These are phyloP conservation scores for Blastobasis lacticolella DNA, from an alignment of 2,888 invertebrate species.

Conservation along the genomic window DNA sequence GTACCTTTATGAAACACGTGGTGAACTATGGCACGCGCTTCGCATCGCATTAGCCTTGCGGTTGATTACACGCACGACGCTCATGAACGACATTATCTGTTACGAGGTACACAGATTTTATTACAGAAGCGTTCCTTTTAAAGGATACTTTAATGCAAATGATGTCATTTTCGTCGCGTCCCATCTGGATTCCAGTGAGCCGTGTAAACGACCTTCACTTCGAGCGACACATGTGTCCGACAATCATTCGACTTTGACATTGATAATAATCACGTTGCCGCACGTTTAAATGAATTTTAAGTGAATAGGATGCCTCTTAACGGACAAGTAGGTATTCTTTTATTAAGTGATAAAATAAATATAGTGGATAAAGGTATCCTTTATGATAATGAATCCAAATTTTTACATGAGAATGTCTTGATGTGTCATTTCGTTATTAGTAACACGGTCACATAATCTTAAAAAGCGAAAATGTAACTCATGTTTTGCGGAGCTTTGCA, in stretches of 20 bases:
- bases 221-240: constrained; percentile 36
- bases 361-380: constrained; percentile 1
- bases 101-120: constrained; percentile 15
- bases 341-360: background rate
- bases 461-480: no score
- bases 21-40: constrained; percentile 20
- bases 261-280: constrained; percentile 14
- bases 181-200: constrained; percentile 35
- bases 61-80: constrained; percentile 31
- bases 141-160: constrained; percentile 13
- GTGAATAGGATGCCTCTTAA: background rate
- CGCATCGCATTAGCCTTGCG: constrained; percentile 37
- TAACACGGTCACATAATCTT: no score
- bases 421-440: no score
- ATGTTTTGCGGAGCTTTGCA: no score
- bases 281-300: constrained; percentile 3
- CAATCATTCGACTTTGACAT: constrained; percentile 24
- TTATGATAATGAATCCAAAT: background rate
- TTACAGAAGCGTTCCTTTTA: constrained; percentile 10
- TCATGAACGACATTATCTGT: background rate
- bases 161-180: constrained; percentile 40
- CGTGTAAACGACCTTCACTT: constrained; percentile 40
- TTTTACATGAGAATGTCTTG: no score
- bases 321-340: background rate
- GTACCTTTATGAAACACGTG: constrained; percentile 2